Evolutionary conservation across 2,797 vertebrate genomes (phyloP), one percentile per base, ranked within the genome.

Genomic region (Onychomys arenicola): DNA sequence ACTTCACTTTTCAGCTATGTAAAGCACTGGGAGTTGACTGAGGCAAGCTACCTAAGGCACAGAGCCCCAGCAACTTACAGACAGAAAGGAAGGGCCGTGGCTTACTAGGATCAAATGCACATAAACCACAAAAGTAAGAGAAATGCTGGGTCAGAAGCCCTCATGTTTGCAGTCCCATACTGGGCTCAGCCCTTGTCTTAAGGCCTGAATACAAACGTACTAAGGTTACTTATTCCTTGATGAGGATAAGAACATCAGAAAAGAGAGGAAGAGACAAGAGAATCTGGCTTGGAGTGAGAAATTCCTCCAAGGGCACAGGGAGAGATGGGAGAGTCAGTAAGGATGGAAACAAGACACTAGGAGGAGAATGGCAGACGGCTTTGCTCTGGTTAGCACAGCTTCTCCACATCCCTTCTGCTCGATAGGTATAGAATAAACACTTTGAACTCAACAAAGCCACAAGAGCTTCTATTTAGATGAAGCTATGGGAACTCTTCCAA

Each of bases 191-290:
- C 43, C 29, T 94, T 93, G 67, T 75, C 17, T 73, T 91, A 46
- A 87, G 40, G 40, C 71, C 57, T 76, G 87, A 88, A 94, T n/a
- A 37, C 75, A 97, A 86, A 86, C 34, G 61, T 34, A 69, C 69
- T 23, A 61, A 94, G 61, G 29, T 92, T 63, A 55, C 59, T 52
- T 69, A 90, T 49, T 90, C 85, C 78, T 95, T 27, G 29, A 46
- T 32, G 8, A 82, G 65, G 17, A 23, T 80, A 69, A 92, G 77
- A 90, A 71, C 27, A 69, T 75, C 67, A 77, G 73, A 91, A 37
- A 89, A 95, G 80, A 88, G 5, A 78, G 27, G 57, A 32, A 75
- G 46, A 86, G 52, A 80, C 23, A 6, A 32, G 27, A n/a, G 55
- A 61, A 75, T 89, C 63, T 65, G 59, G 32, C 78, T 40, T 19